Base-by-base conservation (phyloP, 2,888 invertebrate species). In the Therioaphis trifolii region DNA sequence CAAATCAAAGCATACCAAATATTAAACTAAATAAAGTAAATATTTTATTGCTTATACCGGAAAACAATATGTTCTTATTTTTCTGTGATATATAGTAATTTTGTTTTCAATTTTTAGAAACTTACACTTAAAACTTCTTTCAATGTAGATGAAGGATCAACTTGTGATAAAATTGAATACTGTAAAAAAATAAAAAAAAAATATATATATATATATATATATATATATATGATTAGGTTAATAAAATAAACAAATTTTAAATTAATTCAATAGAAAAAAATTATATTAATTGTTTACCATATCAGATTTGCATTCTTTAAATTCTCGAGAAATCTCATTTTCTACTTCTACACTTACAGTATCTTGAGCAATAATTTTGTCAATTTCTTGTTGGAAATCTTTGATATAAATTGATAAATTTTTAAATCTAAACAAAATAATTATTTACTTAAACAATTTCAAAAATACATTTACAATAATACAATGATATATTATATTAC, bases 241-340 rank as follows among this genome's bases (percentile, higher is more conserved):
- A 35, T 35, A 29, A n/a, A 49, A 49, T 11, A 61, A 24, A 46
- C 21, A 24, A n/a, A 52, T 40, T 29, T 63, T 12, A 29, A 15
- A 1, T 66, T 24, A 40, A 40, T 9, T 35, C 21, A 74, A 21
- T 21, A 12, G 5, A 0, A 46, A 35, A 1, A 24, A 35, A 35
- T 14, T 68, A 49, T 49, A 72, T 35, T 35, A 49, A 0, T 21
- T 24, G 12, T 49, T 5, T 69, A 82, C 82, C 82, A 82, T 40
- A 63, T 82, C 72, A 35, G 82, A 49, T 82, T 63, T 82, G 72
- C 82, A 82, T 58, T 82, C 82, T n/a, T 74, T 82, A 74, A 82
- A 82, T 40, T 82, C 82, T 52, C 15, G 46, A 9, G 49, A 1
- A 58, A 82, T 11, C 18, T 29, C 63, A 12, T 14, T 18, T 74